Evolutionary conservation across 2,888 invertebrate species (phyloP).

Genomic region (Disparrhopalites patrizii): DNA sequence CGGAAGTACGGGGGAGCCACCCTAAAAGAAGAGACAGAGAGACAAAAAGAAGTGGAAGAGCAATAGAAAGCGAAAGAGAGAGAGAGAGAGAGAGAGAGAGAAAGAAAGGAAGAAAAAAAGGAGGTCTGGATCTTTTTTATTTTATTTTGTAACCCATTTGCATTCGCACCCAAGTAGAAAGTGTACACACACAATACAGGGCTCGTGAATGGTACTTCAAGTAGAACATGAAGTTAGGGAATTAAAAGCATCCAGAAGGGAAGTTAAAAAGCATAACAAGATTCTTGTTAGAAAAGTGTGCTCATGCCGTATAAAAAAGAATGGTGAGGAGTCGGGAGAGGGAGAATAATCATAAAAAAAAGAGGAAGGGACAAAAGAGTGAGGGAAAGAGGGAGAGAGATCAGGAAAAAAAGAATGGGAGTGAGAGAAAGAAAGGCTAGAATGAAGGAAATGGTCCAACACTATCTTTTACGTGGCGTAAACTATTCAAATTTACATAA

Average conservation of each 20-base stretch:
- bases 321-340: slow-evolving; percentile 1
- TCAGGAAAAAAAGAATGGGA: slow-evolving; percentile 1
- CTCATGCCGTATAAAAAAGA: no score
- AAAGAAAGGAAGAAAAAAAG: slow-evolving; percentile 23
- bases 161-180: slow-evolving; percentile 46
- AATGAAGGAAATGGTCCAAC: slow-evolving; percentile 41
- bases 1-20: no score
- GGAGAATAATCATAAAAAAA: background rate
- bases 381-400: background rate
- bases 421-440: slow-evolving; percentile 5
- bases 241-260: slow-evolving; percentile 46
- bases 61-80: background rate
- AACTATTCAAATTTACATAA: slow-evolving; percentile 49
- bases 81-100: slow-evolving; percentile 6
- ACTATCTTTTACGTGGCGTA: slow-evolving; percentile 49
- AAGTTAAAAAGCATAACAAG: slow-evolving; percentile 43
- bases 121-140: no score
- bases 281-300: slow-evolving; percentile 12
- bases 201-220: slow-evolving; percentile 14
- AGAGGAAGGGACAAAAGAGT: background rate
- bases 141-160: slow-evolving; percentile 41
- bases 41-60: no score
- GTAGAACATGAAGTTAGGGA: slow-evolving; percentile 48
- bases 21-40: no score
- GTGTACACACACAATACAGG: background rate